A percentile compares a stretch with the other conserved stretches of the same genome.
These are phyloP conservation scores for Mormyrus hasselquistii DNA, from an alignment of 2,797 vertebrate genomes.

Conservation along the genomic window DNA sequence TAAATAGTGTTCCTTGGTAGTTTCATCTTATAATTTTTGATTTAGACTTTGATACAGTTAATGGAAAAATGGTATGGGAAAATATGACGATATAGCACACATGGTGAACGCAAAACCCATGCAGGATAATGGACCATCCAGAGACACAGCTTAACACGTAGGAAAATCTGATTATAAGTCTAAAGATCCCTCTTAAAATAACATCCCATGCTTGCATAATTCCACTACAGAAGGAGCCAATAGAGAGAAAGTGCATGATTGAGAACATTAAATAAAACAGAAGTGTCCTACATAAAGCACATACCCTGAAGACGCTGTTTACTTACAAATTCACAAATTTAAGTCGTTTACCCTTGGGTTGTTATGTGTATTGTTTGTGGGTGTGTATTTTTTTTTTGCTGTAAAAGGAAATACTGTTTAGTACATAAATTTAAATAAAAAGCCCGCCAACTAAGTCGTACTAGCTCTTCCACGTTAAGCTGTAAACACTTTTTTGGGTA, in stretches of 20 bases:
- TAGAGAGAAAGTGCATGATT: conserved; percentile 27
- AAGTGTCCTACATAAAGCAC: not conserved
- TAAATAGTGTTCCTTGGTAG: not conserved
- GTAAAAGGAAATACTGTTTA: not conserved
- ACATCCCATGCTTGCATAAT: conserved; percentile 52
- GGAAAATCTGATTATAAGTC: conserved; percentile 26
- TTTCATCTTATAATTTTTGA: not conserved
- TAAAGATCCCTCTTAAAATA: conserved; percentile 36
- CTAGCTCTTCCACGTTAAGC: not conserved
- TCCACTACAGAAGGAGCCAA: conserved; percentile 42
- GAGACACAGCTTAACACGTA: not conserved
- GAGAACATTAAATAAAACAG: not conserved
- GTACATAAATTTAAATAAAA: not conserved
- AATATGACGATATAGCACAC: not conserved
- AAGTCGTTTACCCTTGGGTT: not conserved
- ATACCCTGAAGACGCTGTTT: conserved; percentile 17
- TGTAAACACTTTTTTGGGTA: not conserved
- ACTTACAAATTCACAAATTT: conserved; percentile 20
- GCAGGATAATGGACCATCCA: not conserved
- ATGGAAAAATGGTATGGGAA: not conserved
- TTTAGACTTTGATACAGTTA: not conserved
- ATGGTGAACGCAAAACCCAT: not conserved
- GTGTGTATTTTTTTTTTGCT: not conserved
- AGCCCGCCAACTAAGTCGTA: not conserved
- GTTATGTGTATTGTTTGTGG: not conserved